Evolutionary conservation across 2,797 vertebrate species (phyloP).

Genomic region (Syngnathus acus): DNA sequence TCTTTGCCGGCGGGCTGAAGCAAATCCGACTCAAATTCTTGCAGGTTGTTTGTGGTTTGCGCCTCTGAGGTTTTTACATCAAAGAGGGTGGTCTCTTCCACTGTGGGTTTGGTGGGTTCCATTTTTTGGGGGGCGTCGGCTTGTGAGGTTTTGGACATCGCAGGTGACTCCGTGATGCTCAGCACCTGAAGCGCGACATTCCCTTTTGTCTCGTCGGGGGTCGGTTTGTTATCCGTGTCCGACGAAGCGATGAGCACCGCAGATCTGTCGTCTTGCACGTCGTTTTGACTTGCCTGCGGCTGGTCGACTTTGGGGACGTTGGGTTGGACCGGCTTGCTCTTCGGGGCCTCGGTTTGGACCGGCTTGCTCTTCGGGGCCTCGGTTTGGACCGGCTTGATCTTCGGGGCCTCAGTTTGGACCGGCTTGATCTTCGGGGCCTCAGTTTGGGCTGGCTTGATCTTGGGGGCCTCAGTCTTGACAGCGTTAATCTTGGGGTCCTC

Average conservation of each 20-base stretch:
- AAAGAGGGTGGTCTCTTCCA: background rate
- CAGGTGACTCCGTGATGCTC: background rate
- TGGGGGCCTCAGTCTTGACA: too few relatives aligned
- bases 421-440: too few relatives aligned
- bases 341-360: background rate
- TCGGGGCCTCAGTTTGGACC: background rate
- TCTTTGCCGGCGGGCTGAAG: background rate
- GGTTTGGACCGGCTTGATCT: background rate
- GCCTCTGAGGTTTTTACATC: background rate
- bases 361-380: background rate
- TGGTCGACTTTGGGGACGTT: background rate
- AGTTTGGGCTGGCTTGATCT: accelerated
- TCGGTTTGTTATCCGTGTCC: background rate
- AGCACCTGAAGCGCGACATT: background rate
- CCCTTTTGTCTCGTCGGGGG: background rate
- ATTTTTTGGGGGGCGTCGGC: background rate
- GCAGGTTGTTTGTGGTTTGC: background rate
- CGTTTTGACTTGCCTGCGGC: accelerated
- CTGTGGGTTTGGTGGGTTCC: background rate
- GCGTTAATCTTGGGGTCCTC: background rate
- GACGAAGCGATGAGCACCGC: constrained; percentile 5
- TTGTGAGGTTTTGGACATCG: background rate
- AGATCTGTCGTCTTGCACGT: background rate
- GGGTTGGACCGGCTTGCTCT: background rate
- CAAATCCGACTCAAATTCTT: background rate